Conservation (phyloP, 2,888 invertebrate genomes). For the Tribolium freemani region DNA sequence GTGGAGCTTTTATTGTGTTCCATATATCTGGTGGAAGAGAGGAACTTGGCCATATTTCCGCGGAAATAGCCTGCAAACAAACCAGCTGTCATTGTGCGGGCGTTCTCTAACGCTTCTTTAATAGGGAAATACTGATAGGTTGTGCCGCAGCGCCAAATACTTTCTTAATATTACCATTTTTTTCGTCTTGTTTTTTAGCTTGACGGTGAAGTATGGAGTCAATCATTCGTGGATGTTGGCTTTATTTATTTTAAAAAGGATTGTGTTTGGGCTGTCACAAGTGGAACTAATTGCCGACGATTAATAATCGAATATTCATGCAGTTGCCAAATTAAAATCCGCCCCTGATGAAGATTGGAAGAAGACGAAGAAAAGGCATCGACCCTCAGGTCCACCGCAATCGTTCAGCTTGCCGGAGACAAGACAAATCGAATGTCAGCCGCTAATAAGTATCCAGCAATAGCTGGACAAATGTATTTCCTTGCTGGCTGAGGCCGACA, state of each 20-base stretch:
- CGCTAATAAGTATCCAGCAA: slow-evolving; percentile 71
- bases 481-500: slow-evolving; percentile 66
- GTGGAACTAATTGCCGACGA: slow-evolving; percentile 58
- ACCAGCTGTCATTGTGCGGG: slow-evolving; percentile 66
- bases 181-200: not conserved
- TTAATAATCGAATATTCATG: slow-evolving; percentile 64
- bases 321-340: slow-evolving; percentile 65
- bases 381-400: slow-evolving; percentile 62
- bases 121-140: slow-evolving; percentile 56
- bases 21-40: slow-evolving; percentile 66
- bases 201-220: not conserved
- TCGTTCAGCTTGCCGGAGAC: slow-evolving; percentile 67
- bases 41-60: slow-evolving; percentile 62
- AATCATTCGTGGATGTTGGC: not conserved
- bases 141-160: slow-evolving; percentile 29
- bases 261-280: slow-evolving; percentile 11
- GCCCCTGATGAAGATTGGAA: slow-evolving; percentile 54
- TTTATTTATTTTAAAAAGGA: not conserved
- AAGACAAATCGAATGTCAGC: slow-evolving; percentile 72
- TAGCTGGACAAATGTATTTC: slow-evolving; percentile 69
- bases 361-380: slow-evolving; percentile 51
- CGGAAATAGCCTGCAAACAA: slow-evolving; percentile 67
- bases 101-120: slow-evolving; percentile 65
- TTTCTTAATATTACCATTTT: slow-evolving; percentile 13
- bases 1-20: slow-evolving; percentile 69